phyloP scores from a whole-genome alignment of 1,140 invertebrate species.

The Dendroctonus valens region DNA sequence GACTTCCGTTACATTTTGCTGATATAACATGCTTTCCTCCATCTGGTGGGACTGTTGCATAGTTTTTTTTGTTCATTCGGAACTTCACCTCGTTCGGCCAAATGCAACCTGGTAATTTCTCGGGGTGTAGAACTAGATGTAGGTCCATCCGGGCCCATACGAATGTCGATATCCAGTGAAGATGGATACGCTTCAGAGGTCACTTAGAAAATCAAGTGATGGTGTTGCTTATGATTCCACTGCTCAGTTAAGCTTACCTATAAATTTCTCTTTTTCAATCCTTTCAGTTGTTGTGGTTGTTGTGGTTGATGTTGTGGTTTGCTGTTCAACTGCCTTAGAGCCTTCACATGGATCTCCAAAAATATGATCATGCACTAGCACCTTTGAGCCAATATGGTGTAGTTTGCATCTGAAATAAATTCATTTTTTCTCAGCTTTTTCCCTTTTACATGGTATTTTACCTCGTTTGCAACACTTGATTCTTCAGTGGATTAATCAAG shows the following conservation, averaged over 20 bases:
- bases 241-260: no score
- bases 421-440: no score
- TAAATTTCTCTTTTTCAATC: no score
- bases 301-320: no score
- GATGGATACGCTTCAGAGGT: background rate
- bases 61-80: background rate
- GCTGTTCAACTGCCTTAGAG: background rate
- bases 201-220: background rate
- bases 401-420: constrained; percentile 10
- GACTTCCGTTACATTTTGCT: constrained; percentile 1
- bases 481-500: background rate
- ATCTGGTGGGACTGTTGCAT: background rate
- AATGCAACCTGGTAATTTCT: background rate
- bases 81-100: background rate
- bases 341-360: constrained; percentile 11
- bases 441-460: background rate
- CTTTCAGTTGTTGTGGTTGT: no score
- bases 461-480: background rate
- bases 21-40: background rate
- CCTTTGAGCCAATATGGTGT: constrained; percentile 8
- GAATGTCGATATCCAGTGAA: background rate
- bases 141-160: background rate
- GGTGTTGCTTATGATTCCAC: background rate
- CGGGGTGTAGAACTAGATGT: background rate
- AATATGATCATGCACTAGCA: constrained; percentile 4